These are phyloP conservation scores for Heteropelma amictum DNA, from an alignment of 2,888 invertebrate species.

Conservation along the genomic window DNA sequence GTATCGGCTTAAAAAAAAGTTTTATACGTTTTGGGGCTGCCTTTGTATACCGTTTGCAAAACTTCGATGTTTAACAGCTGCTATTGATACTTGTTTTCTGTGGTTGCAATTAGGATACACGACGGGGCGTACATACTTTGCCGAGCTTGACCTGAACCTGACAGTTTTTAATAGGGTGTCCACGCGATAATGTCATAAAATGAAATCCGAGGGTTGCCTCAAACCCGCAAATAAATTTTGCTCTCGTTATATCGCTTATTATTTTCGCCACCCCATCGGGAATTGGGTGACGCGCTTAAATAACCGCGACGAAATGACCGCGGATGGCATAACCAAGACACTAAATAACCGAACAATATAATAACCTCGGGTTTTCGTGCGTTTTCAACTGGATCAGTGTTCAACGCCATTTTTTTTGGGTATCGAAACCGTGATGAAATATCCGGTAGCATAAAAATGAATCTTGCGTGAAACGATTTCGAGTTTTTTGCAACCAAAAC, in stretches of 20 bases:
- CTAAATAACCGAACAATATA: too few relatives aligned
- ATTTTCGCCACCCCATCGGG: conserved; percentile 28
- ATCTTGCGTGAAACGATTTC: too few relatives aligned
- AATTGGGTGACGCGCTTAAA: too few relatives aligned
- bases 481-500: too few relatives aligned
- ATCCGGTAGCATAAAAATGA: neutral
- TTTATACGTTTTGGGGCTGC: neutral
- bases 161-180: conserved; percentile 70
- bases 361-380: too few relatives aligned
- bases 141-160: conserved; percentile 65
- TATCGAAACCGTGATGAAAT: too few relatives aligned
- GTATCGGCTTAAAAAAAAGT: too few relatives aligned
- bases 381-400: too few relatives aligned
- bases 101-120: conserved; percentile 68
- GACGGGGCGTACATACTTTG: conserved; percentile 64
- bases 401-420: too few relatives aligned
- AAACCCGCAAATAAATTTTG: conserved; percentile 70
- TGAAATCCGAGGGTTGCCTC: conserved; percentile 66
- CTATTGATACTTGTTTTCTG: conserved; percentile 61
- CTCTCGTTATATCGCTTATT: conserved; percentile 63
- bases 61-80: conserved; percentile 46
- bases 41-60: too few relatives aligned
- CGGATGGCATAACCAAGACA: too few relatives aligned
- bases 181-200: conserved; percentile 25
- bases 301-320: too few relatives aligned